Evolutionary conservation across 2,888 invertebrate genomes (phyloP), one percentile per base, ranked within the genome.

Genomic region (Pammene aurita): DNA sequence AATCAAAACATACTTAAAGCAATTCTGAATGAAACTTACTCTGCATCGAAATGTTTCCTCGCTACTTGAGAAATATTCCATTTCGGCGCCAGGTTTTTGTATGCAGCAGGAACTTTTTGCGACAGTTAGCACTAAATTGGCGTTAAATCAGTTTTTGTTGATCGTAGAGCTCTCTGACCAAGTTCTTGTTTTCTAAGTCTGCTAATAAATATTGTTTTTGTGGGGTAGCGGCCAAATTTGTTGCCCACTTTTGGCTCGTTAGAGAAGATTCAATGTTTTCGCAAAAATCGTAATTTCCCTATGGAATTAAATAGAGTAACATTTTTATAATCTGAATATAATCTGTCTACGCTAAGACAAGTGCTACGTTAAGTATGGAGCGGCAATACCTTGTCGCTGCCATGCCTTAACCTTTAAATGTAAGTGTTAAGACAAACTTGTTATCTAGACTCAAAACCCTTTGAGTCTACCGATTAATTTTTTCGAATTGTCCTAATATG

Each of bases 111-210:
- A 13, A 9, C 35, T 38, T 62, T 46, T 62, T 50, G 50, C 38
- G 62, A 48, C 62, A 62, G 26, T 62, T 52, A 52, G 18, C 62
- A 50, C 50, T 18, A 52, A 62, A 48, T 41, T 50, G 50, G 38
- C 13, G 5, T 50, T 62, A 50, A 10, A 18, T 7, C 57, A 13
- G 16, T 62, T 62, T 62, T 62, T 62, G 50, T 48, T 50, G 61
- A 9, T 16, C 13, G 16, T n/a, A 14, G 10, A 14, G n/a, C 34
- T 46, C 10, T 14, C 16, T 18, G 38, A 7, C 35, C 9, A 26
- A 26, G 42, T 26, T 26, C 16, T 26, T 26, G 26, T 61, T 13
- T n/a, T 61, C 50, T 46, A 14, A 60, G 34, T 26, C n/a, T 46
- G 46, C 46, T 11, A 34, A 58, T 5, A 56, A 26, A 26, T 26